A percentile compares a stretch with the other conserved stretches of the same genome.
phyloP scores from a whole-genome alignment of 2,113 vertebrate genomes.

The Mesocricetus auratus region DNA sequence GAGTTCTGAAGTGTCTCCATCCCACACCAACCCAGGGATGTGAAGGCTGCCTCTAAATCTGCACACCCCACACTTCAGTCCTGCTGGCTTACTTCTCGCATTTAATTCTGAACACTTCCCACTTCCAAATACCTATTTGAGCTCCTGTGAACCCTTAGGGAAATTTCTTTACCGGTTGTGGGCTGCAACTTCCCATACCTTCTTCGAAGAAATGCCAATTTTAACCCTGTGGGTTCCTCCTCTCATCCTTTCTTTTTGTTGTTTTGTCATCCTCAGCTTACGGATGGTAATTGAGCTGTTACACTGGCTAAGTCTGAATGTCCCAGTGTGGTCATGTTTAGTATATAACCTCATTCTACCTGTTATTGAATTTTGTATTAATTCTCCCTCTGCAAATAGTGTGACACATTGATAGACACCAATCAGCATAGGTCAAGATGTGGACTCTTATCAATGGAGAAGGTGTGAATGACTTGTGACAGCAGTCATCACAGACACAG shows the following conservation, averaged over 20 bases:
- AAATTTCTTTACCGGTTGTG: not conserved
- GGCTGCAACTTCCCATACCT: not conserved
- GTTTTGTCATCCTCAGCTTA: not conserved
- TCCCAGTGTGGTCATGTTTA: not conserved
- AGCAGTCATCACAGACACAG: not conserved
- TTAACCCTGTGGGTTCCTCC: not conserved
- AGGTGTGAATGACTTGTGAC: not conserved
- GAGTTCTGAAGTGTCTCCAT: not conserved
- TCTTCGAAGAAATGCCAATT: not conserved
- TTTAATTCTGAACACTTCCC: too few relatives aligned
- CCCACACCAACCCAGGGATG: not conserved
- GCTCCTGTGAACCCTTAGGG: too few relatives aligned
- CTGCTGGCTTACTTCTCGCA: not conserved
- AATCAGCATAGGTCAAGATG: not conserved
- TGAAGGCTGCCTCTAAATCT: not conserved
- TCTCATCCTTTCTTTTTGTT: not conserved
- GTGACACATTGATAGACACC: not conserved
- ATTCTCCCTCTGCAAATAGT: slow-evolving; percentile 31
- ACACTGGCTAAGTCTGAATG: not conserved
- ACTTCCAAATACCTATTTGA: not conserved
- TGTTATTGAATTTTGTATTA: not conserved
- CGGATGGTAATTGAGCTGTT: not conserved
- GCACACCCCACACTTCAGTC: not conserved
- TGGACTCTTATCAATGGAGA: not conserved
- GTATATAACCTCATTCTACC: not conserved